Base-by-base conservation (phyloP, 1,140 invertebrate genomes). In the Drosophila obscura region DNA sequence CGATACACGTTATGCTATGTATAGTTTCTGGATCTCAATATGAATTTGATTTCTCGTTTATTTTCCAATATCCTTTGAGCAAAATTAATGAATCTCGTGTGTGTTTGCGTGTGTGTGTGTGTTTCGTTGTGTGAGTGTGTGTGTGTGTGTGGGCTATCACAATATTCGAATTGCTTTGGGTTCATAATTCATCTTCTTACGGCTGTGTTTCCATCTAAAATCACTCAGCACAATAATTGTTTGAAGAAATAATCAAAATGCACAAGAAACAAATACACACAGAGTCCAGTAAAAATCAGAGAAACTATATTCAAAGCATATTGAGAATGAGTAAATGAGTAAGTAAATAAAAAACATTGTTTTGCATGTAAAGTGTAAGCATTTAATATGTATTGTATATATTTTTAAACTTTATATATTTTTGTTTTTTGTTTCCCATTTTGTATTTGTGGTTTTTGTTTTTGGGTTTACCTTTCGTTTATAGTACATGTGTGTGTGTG, bases 1-100 rank as follows among this genome's bases (percentile, higher is more conserved):
- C 68, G 90, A 91, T 91, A 91, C 90, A 87, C 90, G 90, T 82
- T 78, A 76, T 72, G 62, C 82, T 85, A 82, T 85, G 77, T 67
- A 68, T 83, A 64, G 66, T 81, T 73, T 72, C 51, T 84, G 78
- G 74, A 84, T 64, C 77, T 81, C 83, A 78, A 64, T 65, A 78
- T 72, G 45, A 78, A 64, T 65, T 80, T 72, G 45, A 78, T 56
- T 62, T 67, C 63, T 64, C 59, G 49, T 45, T 45, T 56, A 52
- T 52, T 50, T 55, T 28, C 28, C 39, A 45, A 58, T 49, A 51
- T 50, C 63, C 57, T 71, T 83, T 87, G 82, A 87, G 83, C 83
- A 87, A 87, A 88, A 77, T 83, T 43, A 87, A 87, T 75, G 63
- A 77, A 82, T 75, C 50, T 56, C 3, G 24, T 57, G 22, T 44